Base-by-base conservation (phyloP, 2,113 vertebrate species). In the Perccottus glenii region DNA sequence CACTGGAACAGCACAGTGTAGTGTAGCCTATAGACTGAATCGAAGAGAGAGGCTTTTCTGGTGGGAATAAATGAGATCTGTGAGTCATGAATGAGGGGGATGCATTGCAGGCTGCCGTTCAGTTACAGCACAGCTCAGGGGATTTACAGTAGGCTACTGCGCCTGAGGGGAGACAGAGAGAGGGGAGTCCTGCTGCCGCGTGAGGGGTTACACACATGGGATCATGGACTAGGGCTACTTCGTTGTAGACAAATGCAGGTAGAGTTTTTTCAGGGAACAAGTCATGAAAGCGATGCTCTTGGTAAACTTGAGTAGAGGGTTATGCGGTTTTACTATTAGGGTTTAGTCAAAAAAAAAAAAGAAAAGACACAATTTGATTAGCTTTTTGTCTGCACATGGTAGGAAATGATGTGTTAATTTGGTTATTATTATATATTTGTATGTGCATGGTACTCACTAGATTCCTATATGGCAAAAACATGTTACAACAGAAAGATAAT, bases 1-100 rank as follows among this genome's bases (percentile, higher is more conserved):
- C 71, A 66, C 52, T 65, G 70, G 63, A 63, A 52, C 8, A 35
- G 15, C 5, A 3, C 6, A 19, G 40, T 70, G 72, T 35, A 70
- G 67, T 59, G 27, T 15, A 50, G 14, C n/a, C 4, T 42, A 53
- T 27, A 55, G 12, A 36, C 52, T 38, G 52, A 32, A 55, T 36
- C n/a, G 52, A 15, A 33, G 52, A 55, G 33, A 55, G 12, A 14
- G 35, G 52, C 52, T 36, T n/a, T 55, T 36, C 52, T 38, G 52
- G 15, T 14, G 52, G 33, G 14, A 38, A 38, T 55, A 38, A 35
- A 55, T 55, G 52, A 15, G 52, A 55, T 55, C 52, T 55, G 58
- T 64, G 77, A 73, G 66, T 78, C 74, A 60, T 78, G 70, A 64
- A 61, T 45, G 76, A 36, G 38, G 55, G 57, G 60, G 64, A 63